These are phyloP conservation scores for Columba livia DNA, from an alignment of 2,113 vertebrate species.

Conservation along the genomic window DNA sequence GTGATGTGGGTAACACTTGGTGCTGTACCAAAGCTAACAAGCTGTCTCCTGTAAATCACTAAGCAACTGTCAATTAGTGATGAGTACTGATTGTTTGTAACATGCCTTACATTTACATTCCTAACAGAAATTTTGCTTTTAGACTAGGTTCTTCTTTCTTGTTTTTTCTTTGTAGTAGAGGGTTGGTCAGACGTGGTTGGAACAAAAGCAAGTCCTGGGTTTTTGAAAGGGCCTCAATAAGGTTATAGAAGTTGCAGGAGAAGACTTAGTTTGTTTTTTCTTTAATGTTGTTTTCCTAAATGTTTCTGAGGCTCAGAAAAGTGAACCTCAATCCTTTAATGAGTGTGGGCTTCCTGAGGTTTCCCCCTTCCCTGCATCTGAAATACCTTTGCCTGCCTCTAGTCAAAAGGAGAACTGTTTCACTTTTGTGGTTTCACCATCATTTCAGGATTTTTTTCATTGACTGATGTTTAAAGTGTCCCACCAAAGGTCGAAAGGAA, in stretches of 20 bases:
- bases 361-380: conserved; percentile 37
- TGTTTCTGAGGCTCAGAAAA: conserved; percentile 41
- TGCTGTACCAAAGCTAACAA: neutral
- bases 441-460: conserved; percentile 50
- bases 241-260: conserved; percentile 23
- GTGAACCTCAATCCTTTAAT: conserved; percentile 49
- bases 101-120: neutral
- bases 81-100: neutral
- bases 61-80: conserved; percentile 4
- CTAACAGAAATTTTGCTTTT: conserved; percentile 5
- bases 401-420: conserved; percentile 57
- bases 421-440: conserved; percentile 51
- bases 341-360: conserved; percentile 55
- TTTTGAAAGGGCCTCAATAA: neutral
- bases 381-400: conserved; percentile 39
- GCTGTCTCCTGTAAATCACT: neutral
- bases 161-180: neutral
- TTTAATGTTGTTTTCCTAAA: conserved; percentile 57
- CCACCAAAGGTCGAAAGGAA: conserved; percentile 11
- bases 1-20: neutral
- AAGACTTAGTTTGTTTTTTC: conserved; percentile 65
- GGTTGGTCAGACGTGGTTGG: neutral
- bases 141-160: neutral
- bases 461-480: conserved; percentile 39
- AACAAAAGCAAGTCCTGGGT: neutral